A percentile compares a stretch with the other conserved stretches of the same genome.
Evolutionary conservation across 2,797 vertebrate genomes (phyloP).

Genomic region (Merluccius polli): DNA sequence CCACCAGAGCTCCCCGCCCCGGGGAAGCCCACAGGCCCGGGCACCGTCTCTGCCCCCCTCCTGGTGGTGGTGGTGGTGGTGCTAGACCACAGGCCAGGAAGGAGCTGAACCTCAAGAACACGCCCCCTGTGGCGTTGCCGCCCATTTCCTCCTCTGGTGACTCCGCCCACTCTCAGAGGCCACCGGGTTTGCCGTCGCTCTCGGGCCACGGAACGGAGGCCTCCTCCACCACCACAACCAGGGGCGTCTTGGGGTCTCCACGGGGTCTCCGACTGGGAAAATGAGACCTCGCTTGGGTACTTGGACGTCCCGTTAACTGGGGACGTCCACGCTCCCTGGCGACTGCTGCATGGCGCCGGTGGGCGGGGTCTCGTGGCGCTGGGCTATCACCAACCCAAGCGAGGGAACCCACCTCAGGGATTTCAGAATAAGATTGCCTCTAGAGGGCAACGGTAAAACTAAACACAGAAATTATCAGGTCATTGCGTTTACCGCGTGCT

Average conservation of each 20-base stretch:
- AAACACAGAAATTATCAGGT: not conserved
- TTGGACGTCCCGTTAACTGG: not conserved
- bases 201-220: too few relatives aligned
- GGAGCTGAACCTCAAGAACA: not conserved
- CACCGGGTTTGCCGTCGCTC: not conserved
- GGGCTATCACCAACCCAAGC: slow-evolving; percentile 12
- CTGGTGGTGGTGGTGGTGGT: not conserved
- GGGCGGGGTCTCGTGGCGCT: not conserved
- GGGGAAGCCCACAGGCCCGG: slow-evolving; percentile 24
- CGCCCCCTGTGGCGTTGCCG: not conserved
- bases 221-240: not conserved
- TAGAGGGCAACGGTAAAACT: slow-evolving; percentile 36
- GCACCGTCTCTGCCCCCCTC: slow-evolving; percentile 29
- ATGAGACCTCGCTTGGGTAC: not conserved
- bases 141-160: not conserved
- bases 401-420: slow-evolving; percentile 8
- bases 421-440: slow-evolving; percentile 11
- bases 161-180: not conserved
- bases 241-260: too few relatives aligned
- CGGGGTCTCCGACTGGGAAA: too few relatives aligned
- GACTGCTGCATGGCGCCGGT: not conserved
- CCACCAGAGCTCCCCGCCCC: slow-evolving; percentile 16
- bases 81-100: not conserved
- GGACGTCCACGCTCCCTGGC: not conserved
- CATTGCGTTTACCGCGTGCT: too few relatives aligned